phyloP scores from a whole-genome alignment of 2,113 vertebrate genomes.

The Octodon degus region DNA sequence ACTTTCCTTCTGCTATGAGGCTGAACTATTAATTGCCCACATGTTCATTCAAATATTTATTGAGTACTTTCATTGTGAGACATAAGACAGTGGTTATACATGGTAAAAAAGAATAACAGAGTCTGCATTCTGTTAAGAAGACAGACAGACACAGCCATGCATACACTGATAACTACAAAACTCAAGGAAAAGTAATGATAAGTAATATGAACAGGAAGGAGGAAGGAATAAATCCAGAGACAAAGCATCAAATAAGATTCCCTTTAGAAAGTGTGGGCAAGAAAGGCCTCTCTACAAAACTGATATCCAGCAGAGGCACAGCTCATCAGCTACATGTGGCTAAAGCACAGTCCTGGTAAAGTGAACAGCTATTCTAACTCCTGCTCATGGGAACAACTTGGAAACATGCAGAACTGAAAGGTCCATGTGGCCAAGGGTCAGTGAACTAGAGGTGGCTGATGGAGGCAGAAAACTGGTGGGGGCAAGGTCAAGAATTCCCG shows the following conservation, averaged over 20 bases:
- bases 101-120: rapidly evolving
- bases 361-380: not conserved
- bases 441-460: rapidly evolving
- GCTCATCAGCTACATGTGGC: not conserved
- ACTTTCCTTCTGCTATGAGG: not conserved
- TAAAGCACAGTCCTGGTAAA: not conserved
- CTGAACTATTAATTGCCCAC: not conserved
- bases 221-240: not conserved
- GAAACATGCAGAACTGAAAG: not conserved
- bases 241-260: not conserved
- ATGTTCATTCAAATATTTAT: not conserved
- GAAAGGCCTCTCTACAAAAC: not conserved
- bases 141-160: not conserved
- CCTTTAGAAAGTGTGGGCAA: not conserved
- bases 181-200: not conserved
- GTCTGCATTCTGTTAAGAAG: not conserved
- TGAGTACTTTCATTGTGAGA: not conserved
- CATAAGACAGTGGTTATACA: rapidly evolving
- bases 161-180: not conserved
- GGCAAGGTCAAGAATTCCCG: not conserved
- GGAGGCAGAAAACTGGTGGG: not conserved
- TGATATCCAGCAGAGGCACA: not conserved
- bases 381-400: not conserved
- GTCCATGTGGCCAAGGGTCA: not conserved
- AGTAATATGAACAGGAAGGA: not conserved